Evolutionary conservation across 1,140 invertebrate species (phyloP), one percentile per base, ranked within the genome.

Genomic region (Coboldia fuscipes): DNA sequence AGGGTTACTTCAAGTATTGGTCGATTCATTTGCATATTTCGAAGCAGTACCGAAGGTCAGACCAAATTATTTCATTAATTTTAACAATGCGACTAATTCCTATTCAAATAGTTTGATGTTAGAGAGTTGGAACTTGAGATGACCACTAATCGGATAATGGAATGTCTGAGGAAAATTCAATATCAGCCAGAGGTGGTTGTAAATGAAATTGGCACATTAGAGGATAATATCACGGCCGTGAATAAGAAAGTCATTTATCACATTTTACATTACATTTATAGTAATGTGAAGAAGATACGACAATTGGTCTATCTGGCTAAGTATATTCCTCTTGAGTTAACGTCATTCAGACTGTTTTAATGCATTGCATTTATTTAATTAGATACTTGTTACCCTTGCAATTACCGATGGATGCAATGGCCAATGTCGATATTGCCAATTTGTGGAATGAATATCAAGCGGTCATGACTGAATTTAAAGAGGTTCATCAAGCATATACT

Each of bases 401-500:
- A 36, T 65, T 90, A 34, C 80, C 82, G n/a, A 55, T 66, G 3
- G 83, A 88, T 40, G 73, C 85, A 34, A 60, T 74, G 36, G 63
- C 67, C n/a, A 84, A 86, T 45, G 66, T 68, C 22, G 76, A 78
- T 37, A 68, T 86, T 29, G 63, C 66, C 38, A 66, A 69, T 36
- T 50, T 85, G 6, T 70, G 78, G 45, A 64, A 72, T 41, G 48
- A 82, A 54, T 86, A 88, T 58, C 68, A 75, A 37, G 64, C 63
- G 40, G 50, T 78, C n/a, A 78, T 86, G 28, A 75, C 81, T 38
- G 70, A 79, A 43, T 89, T 89, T 51, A 86, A 85, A 57, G 62
- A 68, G 3, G 57, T 72, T 2, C 83, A 89, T 46, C 83, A 77
- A 45, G 67, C 75, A 46, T 66, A 68, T 33, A 70, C 78, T 29